Conservation (phyloP, 2,113 vertebrate species). For the Phocoena phocoena region DNA sequence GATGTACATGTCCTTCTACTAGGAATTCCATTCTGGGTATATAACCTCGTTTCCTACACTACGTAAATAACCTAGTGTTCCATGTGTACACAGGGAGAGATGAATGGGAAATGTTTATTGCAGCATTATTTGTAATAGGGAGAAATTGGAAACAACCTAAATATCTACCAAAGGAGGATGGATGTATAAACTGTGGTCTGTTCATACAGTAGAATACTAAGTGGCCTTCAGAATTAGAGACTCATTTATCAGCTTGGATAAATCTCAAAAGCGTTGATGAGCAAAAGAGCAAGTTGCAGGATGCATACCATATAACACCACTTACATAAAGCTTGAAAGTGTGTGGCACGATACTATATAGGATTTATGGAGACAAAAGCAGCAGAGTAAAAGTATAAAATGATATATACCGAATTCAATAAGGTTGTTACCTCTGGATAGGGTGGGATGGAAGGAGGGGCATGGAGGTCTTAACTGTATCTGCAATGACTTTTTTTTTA, state of each 20-base stretch:
- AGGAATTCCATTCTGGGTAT: not conserved
- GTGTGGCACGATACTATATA: not conserved
- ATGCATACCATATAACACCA: not conserved
- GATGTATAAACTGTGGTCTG: not conserved
- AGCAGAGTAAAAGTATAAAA: not conserved
- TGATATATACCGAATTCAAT: not conserved
- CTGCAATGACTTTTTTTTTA: not conserved
- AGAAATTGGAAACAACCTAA: not conserved
- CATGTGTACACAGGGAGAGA: not conserved
- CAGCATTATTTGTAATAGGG: not conserved
- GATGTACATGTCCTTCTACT: not conserved
- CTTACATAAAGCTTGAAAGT: not conserved
- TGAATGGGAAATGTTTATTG: not conserved
- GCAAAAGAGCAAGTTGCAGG: not conserved
- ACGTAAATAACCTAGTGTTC: not conserved
- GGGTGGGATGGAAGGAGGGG: not conserved
- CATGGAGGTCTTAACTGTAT: not conserved
- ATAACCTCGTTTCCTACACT: not conserved
- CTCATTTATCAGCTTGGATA: not conserved
- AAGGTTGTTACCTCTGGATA: not conserved
- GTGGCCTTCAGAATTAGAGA: not conserved
- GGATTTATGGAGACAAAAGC: not conserved
- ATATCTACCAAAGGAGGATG: not conserved
- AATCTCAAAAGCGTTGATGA: not conserved
- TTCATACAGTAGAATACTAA: not conserved